Evolutionary conservation across 2,797 vertebrate genomes (phyloP), one percentile per base, ranked within the genome.

Genomic region (Peromyscus melanophrys): DNA sequence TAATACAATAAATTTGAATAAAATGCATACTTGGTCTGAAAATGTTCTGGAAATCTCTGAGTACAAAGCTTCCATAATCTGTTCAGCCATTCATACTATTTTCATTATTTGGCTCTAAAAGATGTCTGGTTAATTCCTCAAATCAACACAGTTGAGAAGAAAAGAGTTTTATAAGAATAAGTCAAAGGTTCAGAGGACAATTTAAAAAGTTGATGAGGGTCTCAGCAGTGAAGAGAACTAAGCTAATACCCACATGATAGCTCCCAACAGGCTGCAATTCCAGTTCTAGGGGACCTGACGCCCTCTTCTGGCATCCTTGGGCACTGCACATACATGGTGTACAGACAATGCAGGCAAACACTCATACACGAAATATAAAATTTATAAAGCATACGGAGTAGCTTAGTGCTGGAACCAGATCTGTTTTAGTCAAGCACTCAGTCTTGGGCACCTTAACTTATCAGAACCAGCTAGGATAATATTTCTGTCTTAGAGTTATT

Each of bases 121-220:
- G 16, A 80, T 37, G 31, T 31, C 49, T 94, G 37, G 12, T 27
- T 57, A 12, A 63, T 90, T 85, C 37, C 40, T 46, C 25, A 88
- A 85, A 85, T 87, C 90, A 88, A 59, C 59, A n/a, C 21, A 71
- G 19, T 31, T 73, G 43, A 88, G 52, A 49, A 29, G 57, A 49
- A 84, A 87, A 92, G 17, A 91, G 49, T 95, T 87, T 85, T 87
- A 46, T 11, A 80, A 52, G 71, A 83, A 29, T 63, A 89, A 92
- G 49, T 84, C 49, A 77, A 81, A 82, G 43, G 71, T 37, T 92
- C 69, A 88, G 89, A 91, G n/a, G 17, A 63, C 4, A 84, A 29
- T 81, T 90, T 95, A 10, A 59, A 69, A 88, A 95, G 59, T 29
- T 57, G 55, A 25, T 69, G 16, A 63, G 29, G 34, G 49, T 8